Conservation (phyloP, 2,797 vertebrate species). For the Sphaeramia orbicularis region DNA sequence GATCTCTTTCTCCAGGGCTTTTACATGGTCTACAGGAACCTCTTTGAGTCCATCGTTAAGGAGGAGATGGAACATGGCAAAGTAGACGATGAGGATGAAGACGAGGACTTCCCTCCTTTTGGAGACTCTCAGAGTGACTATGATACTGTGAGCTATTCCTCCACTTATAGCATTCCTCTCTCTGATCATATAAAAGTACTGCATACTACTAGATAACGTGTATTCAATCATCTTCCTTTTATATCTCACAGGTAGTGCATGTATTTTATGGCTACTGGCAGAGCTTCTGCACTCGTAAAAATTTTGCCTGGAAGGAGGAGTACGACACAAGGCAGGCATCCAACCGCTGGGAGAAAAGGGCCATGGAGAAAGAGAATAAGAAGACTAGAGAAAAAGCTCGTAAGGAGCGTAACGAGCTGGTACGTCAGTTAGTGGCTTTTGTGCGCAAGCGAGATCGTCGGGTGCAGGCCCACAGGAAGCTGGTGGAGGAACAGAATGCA, state of each 20-base stretch:
- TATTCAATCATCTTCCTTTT: neutral
- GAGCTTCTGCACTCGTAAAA: constrained; percentile 95
- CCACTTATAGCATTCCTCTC: neutral
- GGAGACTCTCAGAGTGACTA: constrained; percentile 95
- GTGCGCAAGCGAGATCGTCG: constrained; percentile 95
- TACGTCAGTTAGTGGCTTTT: constrained; percentile 94
- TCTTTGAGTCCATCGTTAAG: constrained; percentile 93
- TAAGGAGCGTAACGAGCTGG: constrained; percentile 93
- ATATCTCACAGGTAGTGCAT: constrained; percentile 89
- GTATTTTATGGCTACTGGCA: constrained; percentile 97
- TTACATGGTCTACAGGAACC: constrained; percentile 90
- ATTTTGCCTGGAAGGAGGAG: constrained; percentile 97
- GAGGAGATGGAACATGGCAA: constrained; percentile 91
- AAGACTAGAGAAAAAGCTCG: constrained; percentile 93
- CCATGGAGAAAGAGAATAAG: constrained; percentile 99
- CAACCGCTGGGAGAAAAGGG: constrained; percentile 97
- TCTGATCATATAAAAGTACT: neutral
- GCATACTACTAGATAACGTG: neutral
- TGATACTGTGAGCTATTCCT: constrained; percentile 86
- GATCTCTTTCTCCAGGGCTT: constrained; percentile 86
- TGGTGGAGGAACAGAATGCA: constrained; percentile 95
- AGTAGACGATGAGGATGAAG: constrained; percentile 80
- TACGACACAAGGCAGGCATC: constrained; percentile 95
- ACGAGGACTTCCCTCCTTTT: constrained; percentile 90
- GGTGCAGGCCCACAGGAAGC: constrained; percentile 93